A percentile compares a stretch with the other conserved stretches of the same genome.
These are phyloP conservation scores for Pseudois nayaur DNA, from an alignment of 2,113 vertebrate genomes.

Conservation along the genomic window DNA sequence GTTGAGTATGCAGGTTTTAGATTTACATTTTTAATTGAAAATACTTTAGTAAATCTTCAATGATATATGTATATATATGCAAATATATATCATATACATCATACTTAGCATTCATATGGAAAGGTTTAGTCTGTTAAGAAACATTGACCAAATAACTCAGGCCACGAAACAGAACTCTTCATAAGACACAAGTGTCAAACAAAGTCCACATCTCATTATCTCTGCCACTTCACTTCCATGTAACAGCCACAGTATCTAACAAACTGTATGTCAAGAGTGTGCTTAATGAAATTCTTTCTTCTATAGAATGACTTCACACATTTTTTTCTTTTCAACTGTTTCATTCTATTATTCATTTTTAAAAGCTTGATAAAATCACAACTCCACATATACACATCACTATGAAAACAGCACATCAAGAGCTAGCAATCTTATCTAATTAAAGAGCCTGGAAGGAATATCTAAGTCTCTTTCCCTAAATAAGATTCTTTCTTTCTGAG, in stretches of 20 bases:
- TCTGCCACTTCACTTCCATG: background rate
- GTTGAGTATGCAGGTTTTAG: background rate
- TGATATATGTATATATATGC: background rate
- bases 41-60: background rate
- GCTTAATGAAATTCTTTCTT: background rate
- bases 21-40: conserved; percentile 19
- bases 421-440: background rate
- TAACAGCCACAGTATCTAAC: background rate
- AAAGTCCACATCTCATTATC: background rate
- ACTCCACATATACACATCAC: background rate
- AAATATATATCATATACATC: background rate
- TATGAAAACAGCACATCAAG: background rate
- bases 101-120: background rate
- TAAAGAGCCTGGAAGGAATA: background rate
- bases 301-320: background rate
- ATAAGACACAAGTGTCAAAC: background rate
- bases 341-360: background rate
- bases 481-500: background rate
- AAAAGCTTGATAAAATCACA: background rate
- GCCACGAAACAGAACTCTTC: background rate
- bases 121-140: background rate
- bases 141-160: background rate
- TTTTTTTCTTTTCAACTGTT: background rate
- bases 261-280: background rate
- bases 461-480: background rate